Evolutionary conservation across 2,797 vertebrate species (phyloP), one percentile per base, ranked within the genome.

Genomic region (Artibeus lituratus): DNA sequence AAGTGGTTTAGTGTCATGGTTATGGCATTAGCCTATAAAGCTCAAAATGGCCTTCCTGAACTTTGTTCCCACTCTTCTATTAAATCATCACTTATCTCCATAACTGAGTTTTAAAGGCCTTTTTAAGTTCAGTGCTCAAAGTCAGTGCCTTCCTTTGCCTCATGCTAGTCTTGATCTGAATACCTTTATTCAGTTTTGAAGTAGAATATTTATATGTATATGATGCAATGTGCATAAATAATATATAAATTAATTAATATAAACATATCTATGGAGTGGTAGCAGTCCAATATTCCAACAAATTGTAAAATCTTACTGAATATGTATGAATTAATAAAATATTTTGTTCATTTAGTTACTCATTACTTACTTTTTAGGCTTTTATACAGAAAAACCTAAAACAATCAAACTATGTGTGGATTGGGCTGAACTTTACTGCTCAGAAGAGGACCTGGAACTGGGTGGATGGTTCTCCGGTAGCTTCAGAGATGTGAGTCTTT

Each of bases 321-420:
- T 77, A 47, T 69, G 2, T 72, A 10, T 83, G 32, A 87, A 65
- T 39, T 44, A 47, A 81, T 78, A 74, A 91, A 74, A n/a, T 80
- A 85, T 47, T 80, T 7, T 70, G 8, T 44, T 95, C 12, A 39
- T 69, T 87, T 67, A 67, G 24, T 77, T 69, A 67, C 5, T 37
- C 5, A 15, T 93, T 77, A 55, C 44, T 9, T 19, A n/a, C 21
- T 21, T 76, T 70, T 72, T 78, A 97, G 97, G 53, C 37, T 81
- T 97, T 97, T 91, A 93, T 97, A 87, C 90, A 59, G 70, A 89
- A 78, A 87, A 70, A 93, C 49, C 49, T 80, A n/a, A 96, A 57
- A 62, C 95, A 93, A 57, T 90, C 83, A 84, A 95, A 96, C n/a
- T 91, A 91, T 0, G 39, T 97, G 26, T 97, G 97, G 97, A 95